Conservation (phyloP, 2,797 vertebrate genomes). For the Rhadinocentrus ornatus region DNA sequence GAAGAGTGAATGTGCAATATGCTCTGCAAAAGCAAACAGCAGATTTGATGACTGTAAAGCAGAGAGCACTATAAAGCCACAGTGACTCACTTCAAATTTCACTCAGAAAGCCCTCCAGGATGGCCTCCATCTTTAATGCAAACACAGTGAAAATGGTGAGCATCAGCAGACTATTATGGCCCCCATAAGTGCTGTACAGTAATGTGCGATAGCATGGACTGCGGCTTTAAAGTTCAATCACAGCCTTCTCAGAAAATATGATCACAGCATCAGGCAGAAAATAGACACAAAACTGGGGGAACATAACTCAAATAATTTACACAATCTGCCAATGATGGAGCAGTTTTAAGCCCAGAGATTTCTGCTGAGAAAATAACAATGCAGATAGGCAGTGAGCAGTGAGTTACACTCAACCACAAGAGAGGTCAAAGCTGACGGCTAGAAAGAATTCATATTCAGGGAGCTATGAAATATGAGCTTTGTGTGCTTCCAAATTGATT, state of each 20-base stretch:
- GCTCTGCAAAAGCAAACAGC: slow-evolving; percentile 57
- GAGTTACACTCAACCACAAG: slow-evolving; percentile 61
- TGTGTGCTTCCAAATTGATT: slow-evolving; percentile 78
- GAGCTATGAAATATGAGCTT: slow-evolving; percentile 73
- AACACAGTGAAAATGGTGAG: slow-evolving; percentile 46
- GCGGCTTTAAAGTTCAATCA: slow-evolving; percentile 44
- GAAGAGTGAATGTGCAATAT: slow-evolving; percentile 55
- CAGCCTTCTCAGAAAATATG: slow-evolving; percentile 38
- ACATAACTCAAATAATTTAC: slow-evolving; percentile 61
- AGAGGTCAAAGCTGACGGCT: slow-evolving; percentile 70
- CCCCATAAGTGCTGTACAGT: slow-evolving; percentile 28
- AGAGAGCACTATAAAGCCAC: slow-evolving; percentile 47
- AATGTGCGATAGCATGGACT: slow-evolving; percentile 20
- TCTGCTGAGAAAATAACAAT: slow-evolving; percentile 68
- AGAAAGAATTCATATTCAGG: slow-evolving; percentile 70
- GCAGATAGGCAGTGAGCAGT: slow-evolving; percentile 48
- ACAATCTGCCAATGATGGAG: slow-evolving; percentile 61
- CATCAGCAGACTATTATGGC: slow-evolving; percentile 37
- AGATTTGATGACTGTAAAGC: slow-evolving; percentile 48
- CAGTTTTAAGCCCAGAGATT: slow-evolving; percentile 56
- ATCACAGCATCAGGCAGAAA: slow-evolving; percentile 44
- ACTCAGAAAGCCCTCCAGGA: slow-evolving; percentile 44
- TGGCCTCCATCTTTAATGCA: slow-evolving; percentile 42
- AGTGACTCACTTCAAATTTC: slow-evolving; percentile 62
- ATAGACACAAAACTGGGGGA: slow-evolving; percentile 49